A percentile compares a stretch with the other conserved stretches of the same genome.
These are phyloP conservation scores for Elymnias hypermnestra DNA, from an alignment of 1,140 invertebrate genomes.

Conservation along the genomic window DNA sequence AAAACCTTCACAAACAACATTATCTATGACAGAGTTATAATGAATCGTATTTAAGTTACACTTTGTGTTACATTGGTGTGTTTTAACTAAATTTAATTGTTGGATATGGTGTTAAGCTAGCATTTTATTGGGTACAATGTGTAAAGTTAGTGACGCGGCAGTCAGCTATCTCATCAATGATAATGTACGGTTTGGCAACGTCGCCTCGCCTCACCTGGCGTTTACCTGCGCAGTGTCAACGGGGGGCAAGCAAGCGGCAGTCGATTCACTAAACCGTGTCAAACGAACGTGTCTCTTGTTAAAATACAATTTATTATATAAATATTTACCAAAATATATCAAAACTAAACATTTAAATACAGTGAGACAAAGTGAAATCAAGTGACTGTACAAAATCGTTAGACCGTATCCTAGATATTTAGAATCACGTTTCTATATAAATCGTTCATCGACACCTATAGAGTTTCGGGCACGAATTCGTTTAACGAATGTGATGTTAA, in stretches of 20 bases:
- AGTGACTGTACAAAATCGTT: slow-evolving; percentile 11
- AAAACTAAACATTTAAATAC: slow-evolving; percentile 3
- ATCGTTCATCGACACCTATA: slow-evolving; percentile 33
- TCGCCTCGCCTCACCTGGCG: slow-evolving; percentile 60
- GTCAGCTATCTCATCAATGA: slow-evolving; percentile 68
- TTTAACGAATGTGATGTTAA: slow-evolving; percentile 55
- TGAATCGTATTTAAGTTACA: slow-evolving; percentile 3
- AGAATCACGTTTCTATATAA: too few relatives aligned
- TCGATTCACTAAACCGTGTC: slow-evolving; percentile 53
- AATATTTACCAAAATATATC: slow-evolving; percentile 24
- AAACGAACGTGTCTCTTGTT: slow-evolving; percentile 38
- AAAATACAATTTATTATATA: slow-evolving; percentile 20
- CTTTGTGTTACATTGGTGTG: slow-evolving; percentile 21
- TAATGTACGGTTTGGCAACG: slow-evolving; percentile 71
- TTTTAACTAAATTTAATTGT: not conserved
- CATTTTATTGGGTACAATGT: slow-evolving; percentile 38
- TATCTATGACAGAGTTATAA: slow-evolving; percentile 21
- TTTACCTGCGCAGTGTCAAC: slow-evolving; percentile 72
- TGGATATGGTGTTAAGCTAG: slow-evolving; percentile 18
- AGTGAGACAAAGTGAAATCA: slow-evolving; percentile 22
- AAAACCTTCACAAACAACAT: slow-evolving; percentile 26
- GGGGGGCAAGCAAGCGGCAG: slow-evolving; percentile 58
- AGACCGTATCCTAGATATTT: too few relatives aligned
- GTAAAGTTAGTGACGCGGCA: slow-evolving; percentile 47
- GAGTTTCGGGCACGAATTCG: slow-evolving; percentile 40